These are phyloP conservation scores for Agrilus mali DNA, from an alignment of 2,888 invertebrate genomes.

Conservation along the genomic window DNA sequence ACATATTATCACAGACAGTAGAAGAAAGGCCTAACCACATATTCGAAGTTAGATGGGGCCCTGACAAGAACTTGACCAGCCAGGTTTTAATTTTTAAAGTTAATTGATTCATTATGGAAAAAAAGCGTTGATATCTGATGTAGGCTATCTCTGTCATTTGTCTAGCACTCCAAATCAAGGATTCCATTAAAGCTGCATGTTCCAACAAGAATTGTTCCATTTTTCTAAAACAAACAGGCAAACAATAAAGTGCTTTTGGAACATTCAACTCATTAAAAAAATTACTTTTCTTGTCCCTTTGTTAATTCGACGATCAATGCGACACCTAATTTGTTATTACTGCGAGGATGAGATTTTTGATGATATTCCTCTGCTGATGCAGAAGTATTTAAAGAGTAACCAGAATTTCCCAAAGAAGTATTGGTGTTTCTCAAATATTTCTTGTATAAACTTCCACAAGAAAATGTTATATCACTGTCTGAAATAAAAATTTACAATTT, in stretches of 20 bases:
- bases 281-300: slow-evolving; percentile 40
- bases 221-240: slow-evolving; percentile 34
- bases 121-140: slow-evolving; percentile 35
- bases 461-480: slow-evolving; percentile 21
- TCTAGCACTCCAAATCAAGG: slow-evolving; percentile 58
- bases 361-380: slow-evolving; percentile 15
- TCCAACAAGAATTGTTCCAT: slow-evolving; percentile 67
- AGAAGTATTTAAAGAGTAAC: slow-evolving; percentile 14
- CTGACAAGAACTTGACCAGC: slow-evolving; percentile 41
- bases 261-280: slow-evolving; percentile 7
- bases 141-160: slow-evolving; percentile 55
- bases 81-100: slow-evolving; percentile 36
- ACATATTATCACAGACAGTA: slow-evolving; percentile 19
- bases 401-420: slow-evolving; percentile 39
- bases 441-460: slow-evolving; percentile 37
- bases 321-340: slow-evolving; percentile 45
- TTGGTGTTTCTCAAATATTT: slow-evolving; percentile 40
- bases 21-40: slow-evolving; percentile 24
- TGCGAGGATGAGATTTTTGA: slow-evolving; percentile 16
- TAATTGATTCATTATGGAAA: slow-evolving; percentile 40
- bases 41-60: slow-evolving; percentile 20
- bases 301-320: slow-evolving; percentile 50
- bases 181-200: slow-evolving; percentile 63
- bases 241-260: neutral
- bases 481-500: too few relatives aligned